These are phyloP conservation scores for Coturnix japonica DNA, from an alignment of 2,113 vertebrate species.

Conservation along the genomic window DNA sequence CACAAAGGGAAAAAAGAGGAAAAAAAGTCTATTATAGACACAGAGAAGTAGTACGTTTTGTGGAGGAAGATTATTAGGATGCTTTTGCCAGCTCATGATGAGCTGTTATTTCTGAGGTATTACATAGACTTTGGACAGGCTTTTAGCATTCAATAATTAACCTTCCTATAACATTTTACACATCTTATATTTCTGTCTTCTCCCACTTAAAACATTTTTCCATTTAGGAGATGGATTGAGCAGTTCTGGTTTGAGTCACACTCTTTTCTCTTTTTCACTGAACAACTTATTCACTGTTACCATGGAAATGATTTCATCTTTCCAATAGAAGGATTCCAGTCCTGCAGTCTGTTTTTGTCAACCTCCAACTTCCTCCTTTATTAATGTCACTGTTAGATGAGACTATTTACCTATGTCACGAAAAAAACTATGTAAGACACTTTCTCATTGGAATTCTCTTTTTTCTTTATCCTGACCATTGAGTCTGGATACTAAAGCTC, in stretches of 20 bases:
- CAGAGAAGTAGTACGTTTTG: not conserved
- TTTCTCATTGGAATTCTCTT: not conserved
- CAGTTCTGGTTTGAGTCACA: conserved; percentile 28
- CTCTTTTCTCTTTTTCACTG: not conserved
- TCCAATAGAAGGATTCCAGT: conserved; percentile 9
- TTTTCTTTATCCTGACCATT: not conserved
- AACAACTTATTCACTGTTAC: conserved; percentile 60
- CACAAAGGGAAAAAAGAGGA: not conserved
- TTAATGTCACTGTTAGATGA: not conserved
- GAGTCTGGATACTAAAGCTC: not conserved
- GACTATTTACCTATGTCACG: not conserved
- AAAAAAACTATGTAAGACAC: not conserved
- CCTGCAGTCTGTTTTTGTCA: conserved; percentile 17
- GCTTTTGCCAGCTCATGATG: not conserved
- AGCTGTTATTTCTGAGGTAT: not conserved
- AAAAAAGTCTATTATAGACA: not conserved
- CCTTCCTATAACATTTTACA: not conserved
- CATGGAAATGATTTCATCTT: conserved; percentile 64
- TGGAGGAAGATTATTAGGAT: not conserved
- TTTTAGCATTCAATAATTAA: not conserved
- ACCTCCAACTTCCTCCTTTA: not conserved
- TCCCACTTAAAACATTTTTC: not conserved
- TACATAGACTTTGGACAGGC: not conserved
- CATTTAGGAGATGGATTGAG: not conserved
- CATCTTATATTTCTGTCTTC: not conserved